These are phyloP conservation scores for Penaeus vannamei DNA, from an alignment of 1,140 invertebrate genomes.

Conservation along the genomic window DNA sequence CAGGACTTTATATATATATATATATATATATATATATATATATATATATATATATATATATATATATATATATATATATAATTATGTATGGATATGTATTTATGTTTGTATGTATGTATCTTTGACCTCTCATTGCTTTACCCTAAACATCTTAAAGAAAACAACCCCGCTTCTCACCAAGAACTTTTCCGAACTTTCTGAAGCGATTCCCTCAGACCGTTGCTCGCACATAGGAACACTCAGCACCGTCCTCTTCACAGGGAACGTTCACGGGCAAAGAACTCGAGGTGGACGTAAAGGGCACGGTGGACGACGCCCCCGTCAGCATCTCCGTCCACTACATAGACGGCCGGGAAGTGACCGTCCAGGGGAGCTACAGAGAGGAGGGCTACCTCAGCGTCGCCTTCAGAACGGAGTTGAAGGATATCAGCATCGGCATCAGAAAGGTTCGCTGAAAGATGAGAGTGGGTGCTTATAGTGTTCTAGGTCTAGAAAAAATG, in stretches of 20 bases:
- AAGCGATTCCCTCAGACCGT: not conserved
- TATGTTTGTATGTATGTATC: too few species aligned
- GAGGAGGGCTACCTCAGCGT: not conserved
- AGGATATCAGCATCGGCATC: slow-evolving; percentile 36
- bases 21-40: too few species aligned
- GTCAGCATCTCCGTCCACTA: slow-evolving; percentile 21
- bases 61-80: too few species aligned
- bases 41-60: too few species aligned
- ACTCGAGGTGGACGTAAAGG: slow-evolving; percentile 23
- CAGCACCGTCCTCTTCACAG: not conserved
- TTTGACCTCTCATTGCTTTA: too few species aligned
- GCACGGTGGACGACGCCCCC: slow-evolving; percentile 32
- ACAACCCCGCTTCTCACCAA: not conserved
- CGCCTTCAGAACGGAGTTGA: slow-evolving; percentile 23
- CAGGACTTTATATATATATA: too few species aligned
- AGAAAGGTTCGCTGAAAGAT: not conserved
- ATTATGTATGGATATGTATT: too few species aligned
- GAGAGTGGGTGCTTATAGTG: not conserved
- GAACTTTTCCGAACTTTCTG: not conserved
- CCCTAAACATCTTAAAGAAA: too few species aligned
- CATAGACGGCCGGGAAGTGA: slow-evolving; percentile 11
- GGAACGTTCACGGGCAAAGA: slow-evolving; percentile 46
- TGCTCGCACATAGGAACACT: not conserved
- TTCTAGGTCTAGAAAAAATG: not conserved
- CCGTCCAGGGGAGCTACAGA: slow-evolving; percentile 19